These are phyloP conservation scores for Chaetura pelagica DNA, from an alignment of 2,113 vertebrate genomes.

Conservation along the genomic window DNA sequence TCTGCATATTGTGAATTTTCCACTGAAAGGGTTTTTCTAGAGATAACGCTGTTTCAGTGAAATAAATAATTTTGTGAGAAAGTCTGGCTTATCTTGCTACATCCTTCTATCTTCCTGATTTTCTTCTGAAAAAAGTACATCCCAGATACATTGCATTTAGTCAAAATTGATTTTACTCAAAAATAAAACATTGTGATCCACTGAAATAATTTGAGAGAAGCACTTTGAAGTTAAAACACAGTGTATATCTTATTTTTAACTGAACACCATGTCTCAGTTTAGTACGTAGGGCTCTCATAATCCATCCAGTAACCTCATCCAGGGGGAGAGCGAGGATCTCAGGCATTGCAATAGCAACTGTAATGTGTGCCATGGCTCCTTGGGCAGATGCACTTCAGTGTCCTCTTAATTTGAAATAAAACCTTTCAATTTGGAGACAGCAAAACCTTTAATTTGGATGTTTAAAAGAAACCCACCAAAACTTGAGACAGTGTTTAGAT, in stretches of 20 bases:
- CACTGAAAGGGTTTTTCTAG: not conserved
- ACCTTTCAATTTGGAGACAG: not conserved
- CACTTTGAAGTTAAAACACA: not conserved
- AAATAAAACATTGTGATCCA: not conserved
- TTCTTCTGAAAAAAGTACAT: not conserved
- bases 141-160: not conserved
- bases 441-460: not conserved
- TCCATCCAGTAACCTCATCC: not conserved
- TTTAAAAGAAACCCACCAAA: not conserved
- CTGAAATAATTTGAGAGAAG: not conserved
- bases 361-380: not conserved
- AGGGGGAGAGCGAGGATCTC: not conserved
- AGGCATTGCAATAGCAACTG: not conserved
- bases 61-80: not conserved
- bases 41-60: conserved; percentile 1
- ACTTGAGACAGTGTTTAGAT: not conserved
- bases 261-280: not conserved
- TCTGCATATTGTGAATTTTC: not conserved
- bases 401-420: conserved; percentile 8
- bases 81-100: not conserved
- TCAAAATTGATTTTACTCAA: not conserved
- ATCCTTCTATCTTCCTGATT: not conserved
- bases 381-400: not conserved
- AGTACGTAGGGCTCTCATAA: not conserved
- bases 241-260: not conserved